Conservation (phyloP, 2,888 invertebrate species). For the Pediacus dermestoides region DNA sequence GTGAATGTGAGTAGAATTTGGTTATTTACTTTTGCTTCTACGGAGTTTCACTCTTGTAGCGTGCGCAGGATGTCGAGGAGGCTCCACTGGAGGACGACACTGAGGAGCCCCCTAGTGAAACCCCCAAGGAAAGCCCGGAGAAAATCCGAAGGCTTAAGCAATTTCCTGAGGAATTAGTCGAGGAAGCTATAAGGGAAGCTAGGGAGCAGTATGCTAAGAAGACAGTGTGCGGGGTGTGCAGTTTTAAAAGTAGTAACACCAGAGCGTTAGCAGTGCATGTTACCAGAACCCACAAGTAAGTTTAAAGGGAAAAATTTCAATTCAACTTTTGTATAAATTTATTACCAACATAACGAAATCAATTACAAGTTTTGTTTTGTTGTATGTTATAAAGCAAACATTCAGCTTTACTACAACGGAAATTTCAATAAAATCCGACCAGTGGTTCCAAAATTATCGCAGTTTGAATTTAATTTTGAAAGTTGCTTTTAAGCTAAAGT, state of each 20-base stretch:
- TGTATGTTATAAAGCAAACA: no score
- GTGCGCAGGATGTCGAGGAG: background rate
- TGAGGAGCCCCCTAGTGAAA: background rate
- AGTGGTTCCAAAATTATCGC: no score
- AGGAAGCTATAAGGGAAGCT: background rate
- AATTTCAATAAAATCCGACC: no score
- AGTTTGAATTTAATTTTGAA: no score
- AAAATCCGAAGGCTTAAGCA: background rate
- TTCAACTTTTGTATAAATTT: no score
- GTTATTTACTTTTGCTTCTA: background rate
- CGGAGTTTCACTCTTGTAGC: background rate
- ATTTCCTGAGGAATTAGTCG: background rate
- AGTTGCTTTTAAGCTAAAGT: no score
- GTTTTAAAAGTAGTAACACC: conserved; percentile 30
- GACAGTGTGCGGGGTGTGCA: conserved; percentile 23
- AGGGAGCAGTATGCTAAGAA: background rate
- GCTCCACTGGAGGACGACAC: background rate
- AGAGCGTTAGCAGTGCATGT: conserved; percentile 39
- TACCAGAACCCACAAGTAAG: conserved; percentile 39
- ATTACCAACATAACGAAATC: no score
- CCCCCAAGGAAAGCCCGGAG: background rate
- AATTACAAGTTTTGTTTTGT: no score
- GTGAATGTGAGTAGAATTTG: no score
- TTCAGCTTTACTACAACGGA: no score
- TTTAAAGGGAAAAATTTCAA: no score